Percentiles rank a stretch among this genome's conserved stretches.
Evolutionary conservation across 2,797 vertebrate genomes (phyloP).

Genomic region (Avahi laniger): DNA sequence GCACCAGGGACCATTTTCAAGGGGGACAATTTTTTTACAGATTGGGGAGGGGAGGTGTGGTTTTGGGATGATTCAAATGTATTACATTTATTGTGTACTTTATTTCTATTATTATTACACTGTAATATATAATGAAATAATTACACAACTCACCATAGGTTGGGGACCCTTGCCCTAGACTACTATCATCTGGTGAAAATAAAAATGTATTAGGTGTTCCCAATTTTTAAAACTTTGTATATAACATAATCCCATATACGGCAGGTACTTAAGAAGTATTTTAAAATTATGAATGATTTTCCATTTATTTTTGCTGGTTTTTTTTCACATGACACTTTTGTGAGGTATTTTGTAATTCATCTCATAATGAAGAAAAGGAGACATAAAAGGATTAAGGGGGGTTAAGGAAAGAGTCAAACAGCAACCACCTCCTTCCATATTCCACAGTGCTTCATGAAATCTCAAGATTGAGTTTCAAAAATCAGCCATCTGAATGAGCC

Average conservation of each 20-base stretch:
- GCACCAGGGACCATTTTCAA: too few relatives aligned
- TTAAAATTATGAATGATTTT: not conserved
- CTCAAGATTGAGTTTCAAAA: conserved; percentile 30
- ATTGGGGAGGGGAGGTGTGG: too few relatives aligned
- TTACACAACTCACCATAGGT: too few relatives aligned
- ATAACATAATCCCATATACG: not conserved
- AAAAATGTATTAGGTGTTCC: not conserved
- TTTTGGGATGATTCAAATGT: too few relatives aligned
- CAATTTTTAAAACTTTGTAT: not conserved
- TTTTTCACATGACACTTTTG: not conserved
- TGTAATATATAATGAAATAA: too few relatives aligned
- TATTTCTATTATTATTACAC: too few relatives aligned
- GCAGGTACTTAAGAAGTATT: not conserved
- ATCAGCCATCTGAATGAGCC: not conserved
- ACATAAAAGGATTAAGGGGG: not conserved
- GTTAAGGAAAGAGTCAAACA: not conserved
- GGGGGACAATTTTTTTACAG: too few relatives aligned
- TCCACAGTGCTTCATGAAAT: not conserved
- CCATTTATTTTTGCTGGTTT: not conserved
- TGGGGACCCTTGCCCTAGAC: not conserved
- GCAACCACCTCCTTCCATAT: not conserved
- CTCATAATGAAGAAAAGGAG: not conserved
- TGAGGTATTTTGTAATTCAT: conserved; percentile 40
- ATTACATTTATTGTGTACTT: too few relatives aligned
- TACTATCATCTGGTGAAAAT: not conserved